A percentile compares a stretch with the other conserved stretches of the same genome.
Evolutionary conservation across 2,113 vertebrate genomes (phyloP).

Genomic region (Sylvia atricapilla): DNA sequence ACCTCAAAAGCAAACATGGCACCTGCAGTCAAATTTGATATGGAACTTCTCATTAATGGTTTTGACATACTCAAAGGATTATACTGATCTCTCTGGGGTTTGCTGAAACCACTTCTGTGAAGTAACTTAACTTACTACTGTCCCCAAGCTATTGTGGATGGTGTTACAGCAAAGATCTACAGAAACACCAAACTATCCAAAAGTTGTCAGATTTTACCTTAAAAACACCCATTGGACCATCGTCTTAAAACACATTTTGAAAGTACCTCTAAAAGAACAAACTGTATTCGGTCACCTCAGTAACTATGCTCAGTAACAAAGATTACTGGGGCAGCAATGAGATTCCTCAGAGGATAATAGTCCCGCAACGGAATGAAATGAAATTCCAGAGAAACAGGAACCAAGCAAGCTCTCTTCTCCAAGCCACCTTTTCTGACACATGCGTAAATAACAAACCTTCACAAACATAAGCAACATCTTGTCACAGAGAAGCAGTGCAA

Average conservation of each 20-base stretch:
- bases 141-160: rapidly evolving
- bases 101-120: not conserved
- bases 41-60: not conserved
- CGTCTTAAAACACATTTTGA: not conserved
- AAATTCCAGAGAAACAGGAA: not conserved
- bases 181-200: not conserved
- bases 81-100: not conserved
- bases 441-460: not conserved
- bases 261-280: not conserved
- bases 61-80: not conserved
- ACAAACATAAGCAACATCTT: not conserved
- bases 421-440: not conserved
- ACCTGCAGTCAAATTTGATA: not conserved
- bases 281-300: not conserved
- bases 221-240: not conserved
- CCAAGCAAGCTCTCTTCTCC: not conserved
- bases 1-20: not conserved
- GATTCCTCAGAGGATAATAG: not conserved
- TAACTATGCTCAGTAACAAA: not conserved
- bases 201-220: not conserved
- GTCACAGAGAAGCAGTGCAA: not conserved
- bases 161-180: not conserved
- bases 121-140: not conserved
- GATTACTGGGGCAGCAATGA: not conserved
- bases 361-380: not conserved